Evolutionary conservation across 2,113 vertebrate species (phyloP).

Genomic region (Perognathus longimembris): DNA sequence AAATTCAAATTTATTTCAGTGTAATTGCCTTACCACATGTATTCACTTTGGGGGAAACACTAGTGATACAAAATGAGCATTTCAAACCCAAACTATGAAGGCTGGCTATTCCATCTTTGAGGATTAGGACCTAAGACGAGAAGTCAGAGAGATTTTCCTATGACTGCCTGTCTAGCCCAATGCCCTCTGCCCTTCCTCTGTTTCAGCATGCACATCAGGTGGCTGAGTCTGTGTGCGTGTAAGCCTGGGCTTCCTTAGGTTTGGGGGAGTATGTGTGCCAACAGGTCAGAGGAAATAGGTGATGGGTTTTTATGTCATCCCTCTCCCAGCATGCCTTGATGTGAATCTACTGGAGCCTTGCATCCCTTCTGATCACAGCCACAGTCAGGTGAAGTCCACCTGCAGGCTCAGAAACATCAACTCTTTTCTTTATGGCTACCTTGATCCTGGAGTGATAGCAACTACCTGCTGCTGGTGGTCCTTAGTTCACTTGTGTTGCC

Average conservation of each 20-base stretch:
- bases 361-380: background rate
- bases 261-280: background rate
- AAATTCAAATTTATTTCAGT: background rate
- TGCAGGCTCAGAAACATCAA: background rate
- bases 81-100: background rate
- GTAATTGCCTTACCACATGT: background rate
- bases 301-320: too few relatives aligned
- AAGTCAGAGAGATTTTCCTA: background rate
- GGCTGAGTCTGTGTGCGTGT: background rate
- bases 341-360: background rate
- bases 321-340: too few relatives aligned
- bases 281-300: background rate
- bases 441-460: background rate
- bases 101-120: background rate
- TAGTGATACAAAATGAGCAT: background rate
- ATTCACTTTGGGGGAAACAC: background rate
- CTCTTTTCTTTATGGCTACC: background rate
- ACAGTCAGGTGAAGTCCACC: too few relatives aligned
- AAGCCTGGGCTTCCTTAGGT: background rate
- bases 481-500: too few relatives aligned
- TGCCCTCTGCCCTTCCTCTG: background rate
- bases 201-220: background rate
- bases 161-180: background rate
- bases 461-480: background rate
- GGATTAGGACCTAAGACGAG: accelerated